These are phyloP conservation scores for Nibea albiflora DNA, from an alignment of 2,113 vertebrate genomes.

Conservation along the genomic window DNA sequence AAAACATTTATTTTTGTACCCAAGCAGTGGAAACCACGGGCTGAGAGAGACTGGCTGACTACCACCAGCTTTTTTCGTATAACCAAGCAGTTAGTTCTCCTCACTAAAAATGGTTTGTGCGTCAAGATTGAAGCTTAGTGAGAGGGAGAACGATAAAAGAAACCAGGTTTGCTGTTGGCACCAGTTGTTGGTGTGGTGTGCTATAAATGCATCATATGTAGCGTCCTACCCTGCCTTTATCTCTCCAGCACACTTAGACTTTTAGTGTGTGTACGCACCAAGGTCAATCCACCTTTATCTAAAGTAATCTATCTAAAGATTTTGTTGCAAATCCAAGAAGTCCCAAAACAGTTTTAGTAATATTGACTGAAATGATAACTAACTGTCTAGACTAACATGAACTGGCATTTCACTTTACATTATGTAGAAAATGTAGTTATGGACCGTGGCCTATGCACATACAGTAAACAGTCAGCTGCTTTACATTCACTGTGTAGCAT, in stretches of 20 bases:
- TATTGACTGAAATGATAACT: neutral
- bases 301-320: neutral
- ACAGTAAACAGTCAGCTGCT: neutral
- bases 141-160: neutral
- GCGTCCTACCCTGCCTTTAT: constrained; percentile 31
- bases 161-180: constrained; percentile 26
- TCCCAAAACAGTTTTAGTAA: neutral
- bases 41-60: no score
- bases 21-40: neutral
- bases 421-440: neutral
- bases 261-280: neutral
- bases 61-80: neutral
- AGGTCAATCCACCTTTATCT: constrained; percentile 14
- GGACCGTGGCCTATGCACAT: neutral
- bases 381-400: neutral
- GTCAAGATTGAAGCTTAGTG: neutral
- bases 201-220: constrained; percentile 59
- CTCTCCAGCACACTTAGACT: constrained; percentile 6
- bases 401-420: neutral
- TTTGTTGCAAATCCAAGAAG: constrained; percentile 19
- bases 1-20: neutral
- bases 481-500: neutral
- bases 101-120: neutral
- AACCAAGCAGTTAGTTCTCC: neutral
- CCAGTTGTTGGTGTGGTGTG: neutral